A percentile compares a stretch with the other conserved stretches of the same genome.
phyloP scores from a whole-genome alignment of 2,888 invertebrate genomes.

The Nasonia oneida region DNA sequence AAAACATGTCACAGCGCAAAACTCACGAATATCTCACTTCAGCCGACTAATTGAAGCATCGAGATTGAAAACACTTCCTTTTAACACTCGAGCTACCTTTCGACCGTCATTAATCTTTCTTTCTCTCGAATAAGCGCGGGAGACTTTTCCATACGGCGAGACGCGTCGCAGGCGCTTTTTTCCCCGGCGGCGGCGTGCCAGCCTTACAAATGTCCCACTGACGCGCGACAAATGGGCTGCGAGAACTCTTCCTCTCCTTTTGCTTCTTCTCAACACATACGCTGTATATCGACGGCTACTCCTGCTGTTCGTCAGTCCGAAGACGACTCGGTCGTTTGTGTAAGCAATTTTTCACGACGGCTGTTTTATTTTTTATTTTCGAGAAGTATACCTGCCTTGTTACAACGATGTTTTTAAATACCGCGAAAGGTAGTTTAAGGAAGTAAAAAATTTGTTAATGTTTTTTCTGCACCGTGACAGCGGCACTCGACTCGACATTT shows the following conservation, averaged over 20 bases:
- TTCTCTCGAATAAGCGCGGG: not conserved
- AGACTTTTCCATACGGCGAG: not conserved
- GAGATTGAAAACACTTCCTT: constrained; percentile 15
- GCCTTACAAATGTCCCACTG: constrained; percentile 3
- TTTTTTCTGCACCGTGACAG: no score
- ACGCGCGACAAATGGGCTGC: constrained; percentile 17
- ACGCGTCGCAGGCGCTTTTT: not conserved
- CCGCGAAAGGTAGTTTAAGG: no score
- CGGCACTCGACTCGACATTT: not conserved
- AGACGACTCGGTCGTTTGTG: no score
- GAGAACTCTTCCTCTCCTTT: not conserved
- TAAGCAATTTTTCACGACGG: no score
- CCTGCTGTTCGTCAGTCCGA: not conserved
- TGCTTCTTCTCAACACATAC: not conserved
- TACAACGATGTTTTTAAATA: no score
- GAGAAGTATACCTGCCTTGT: no score
- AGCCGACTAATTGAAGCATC: not conserved
- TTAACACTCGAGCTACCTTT: not conserved
- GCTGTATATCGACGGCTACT: not conserved
- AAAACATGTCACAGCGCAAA: not conserved
- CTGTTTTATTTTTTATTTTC: no score
- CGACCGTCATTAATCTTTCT: not conserved
- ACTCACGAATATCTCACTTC: not conserved
- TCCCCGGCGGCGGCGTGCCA: not conserved
- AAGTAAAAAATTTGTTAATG: no score